A percentile compares a stretch with the other conserved stretches of the same genome.
These are phyloP conservation scores for Lamellibrachia columna DNA, from an alignment of 2,888 invertebrate genomes.

Conservation along the genomic window DNA sequence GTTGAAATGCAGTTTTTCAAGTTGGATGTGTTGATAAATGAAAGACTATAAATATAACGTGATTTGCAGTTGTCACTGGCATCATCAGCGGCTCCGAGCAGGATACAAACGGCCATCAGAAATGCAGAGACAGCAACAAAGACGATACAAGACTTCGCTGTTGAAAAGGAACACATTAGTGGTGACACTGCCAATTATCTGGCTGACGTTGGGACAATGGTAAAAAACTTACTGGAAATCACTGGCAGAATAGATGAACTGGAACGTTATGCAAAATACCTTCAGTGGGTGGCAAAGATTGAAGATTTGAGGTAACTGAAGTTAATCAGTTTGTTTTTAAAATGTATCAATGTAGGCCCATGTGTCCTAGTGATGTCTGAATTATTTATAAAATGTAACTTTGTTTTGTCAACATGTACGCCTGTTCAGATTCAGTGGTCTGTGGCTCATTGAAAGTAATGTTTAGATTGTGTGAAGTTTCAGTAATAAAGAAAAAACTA, in stretches of 20 bases:
- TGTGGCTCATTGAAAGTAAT: neutral
- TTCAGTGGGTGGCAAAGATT: constrained; percentile 52
- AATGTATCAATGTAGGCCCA: neutral
- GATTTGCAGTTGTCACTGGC: constrained; percentile 52
- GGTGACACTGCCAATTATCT: constrained; percentile 51
- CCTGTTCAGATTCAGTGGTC: neutral
- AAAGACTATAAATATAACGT: neutral
- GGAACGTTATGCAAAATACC: constrained; percentile 54
- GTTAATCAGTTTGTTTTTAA: neutral
- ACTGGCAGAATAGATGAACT: constrained; percentile 50
- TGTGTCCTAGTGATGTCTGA: too few relatives aligned
- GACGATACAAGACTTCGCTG: constrained; percentile 44
- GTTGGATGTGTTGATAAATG: neutral
- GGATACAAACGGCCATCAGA: constrained; percentile 53
- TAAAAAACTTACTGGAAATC: constrained; percentile 35
- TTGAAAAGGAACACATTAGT: constrained; percentile 47
- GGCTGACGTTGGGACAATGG: constrained; percentile 44
- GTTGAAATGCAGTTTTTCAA: neutral
- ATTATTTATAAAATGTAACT: neutral
- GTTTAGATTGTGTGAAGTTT: neutral
- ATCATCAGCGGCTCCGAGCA: constrained; percentile 56
- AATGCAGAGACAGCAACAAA: constrained; percentile 50
- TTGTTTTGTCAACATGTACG: neutral
- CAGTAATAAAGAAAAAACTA: neutral
- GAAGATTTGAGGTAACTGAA: constrained; percentile 56